phyloP scores from a whole-genome alignment of 1,140 invertebrate species.

The Aleiodes sp. region DNA sequence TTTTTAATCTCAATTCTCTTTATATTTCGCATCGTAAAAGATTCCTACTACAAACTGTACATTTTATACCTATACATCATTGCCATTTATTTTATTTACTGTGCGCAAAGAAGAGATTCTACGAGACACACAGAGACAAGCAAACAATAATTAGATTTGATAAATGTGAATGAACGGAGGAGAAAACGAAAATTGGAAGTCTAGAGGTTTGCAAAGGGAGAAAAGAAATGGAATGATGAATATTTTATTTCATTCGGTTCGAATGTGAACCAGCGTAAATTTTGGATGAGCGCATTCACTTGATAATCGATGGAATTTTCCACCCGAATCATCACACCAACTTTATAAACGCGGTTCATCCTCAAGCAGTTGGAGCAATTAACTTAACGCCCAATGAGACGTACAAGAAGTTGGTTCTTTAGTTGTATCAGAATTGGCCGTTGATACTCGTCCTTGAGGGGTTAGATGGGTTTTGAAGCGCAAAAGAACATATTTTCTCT shows the following conservation, averaged over 20 bases:
- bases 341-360: conserved; percentile 32
- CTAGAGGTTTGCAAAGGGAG: background rate
- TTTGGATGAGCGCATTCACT: conserved; percentile 22
- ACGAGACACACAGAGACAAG: background rate
- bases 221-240: background rate
- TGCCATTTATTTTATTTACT: conserved; percentile 1
- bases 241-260: background rate
- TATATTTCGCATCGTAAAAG: background rate
- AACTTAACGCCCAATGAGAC: conserved; percentile 44
- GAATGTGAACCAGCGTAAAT: background rate
- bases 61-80: background rate
- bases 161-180: background rate
- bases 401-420: conserved; percentile 38
- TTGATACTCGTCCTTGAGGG: conserved; percentile 35
- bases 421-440: background rate
- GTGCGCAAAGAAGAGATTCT: background rate
- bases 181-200: background rate
- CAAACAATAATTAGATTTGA: background rate
- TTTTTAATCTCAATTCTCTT: no score
- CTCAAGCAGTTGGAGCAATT: conserved; percentile 36
- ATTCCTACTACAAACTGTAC: background rate
- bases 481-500: no score
- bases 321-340: conserved; percentile 15
- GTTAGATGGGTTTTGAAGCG: conserved; percentile 30
- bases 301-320: conserved; percentile 15